Conservation (phyloP, 2,888 invertebrate genomes). For the Autographa pulchrina region DNA sequence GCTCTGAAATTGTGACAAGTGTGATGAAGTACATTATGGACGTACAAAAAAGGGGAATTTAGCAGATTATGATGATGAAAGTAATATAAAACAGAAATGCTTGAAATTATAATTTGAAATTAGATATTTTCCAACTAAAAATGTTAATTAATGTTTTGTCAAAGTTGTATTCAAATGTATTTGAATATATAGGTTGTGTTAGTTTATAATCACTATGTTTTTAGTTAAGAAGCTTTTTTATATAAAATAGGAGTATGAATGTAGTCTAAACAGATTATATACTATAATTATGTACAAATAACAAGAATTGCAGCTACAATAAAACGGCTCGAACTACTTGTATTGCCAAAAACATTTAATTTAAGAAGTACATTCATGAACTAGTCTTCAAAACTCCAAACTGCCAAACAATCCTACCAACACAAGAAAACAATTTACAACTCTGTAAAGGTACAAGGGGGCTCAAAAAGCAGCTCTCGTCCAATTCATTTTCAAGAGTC, state of each 20-base stretch:
- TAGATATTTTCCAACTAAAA: background rate
- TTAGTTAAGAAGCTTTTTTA: too few relatives aligned
- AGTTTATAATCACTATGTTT: too few relatives aligned
- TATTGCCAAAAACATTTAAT: background rate
- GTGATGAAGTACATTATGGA: background rate
- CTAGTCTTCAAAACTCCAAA: background rate
- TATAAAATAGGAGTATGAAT: too few relatives aligned
- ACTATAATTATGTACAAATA: too few relatives aligned
- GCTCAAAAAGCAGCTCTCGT: slow-evolving; percentile 36
- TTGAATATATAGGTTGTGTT: too few relatives aligned
- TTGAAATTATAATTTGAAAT: background rate
- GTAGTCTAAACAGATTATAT: too few relatives aligned
- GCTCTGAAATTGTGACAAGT: slow-evolving; percentile 3
- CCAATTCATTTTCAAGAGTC: slow-evolving; percentile 47
- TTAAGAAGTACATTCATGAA: background rate
- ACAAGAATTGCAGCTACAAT: too few relatives aligned
- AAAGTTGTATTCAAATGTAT: too few relatives aligned
- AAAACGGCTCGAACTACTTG: background rate
- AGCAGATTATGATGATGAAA: background rate
- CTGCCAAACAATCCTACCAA: background rate
- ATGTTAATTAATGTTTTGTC: too few relatives aligned
- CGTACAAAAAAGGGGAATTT: too few relatives aligned
- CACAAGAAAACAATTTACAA: slow-evolving; percentile 4
- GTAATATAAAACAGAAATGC: background rate
- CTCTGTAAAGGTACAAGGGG: slow-evolving; percentile 8